Conservation (phyloP, 2,888 invertebrate genomes). For the Drosophila melanosoma region DNA sequence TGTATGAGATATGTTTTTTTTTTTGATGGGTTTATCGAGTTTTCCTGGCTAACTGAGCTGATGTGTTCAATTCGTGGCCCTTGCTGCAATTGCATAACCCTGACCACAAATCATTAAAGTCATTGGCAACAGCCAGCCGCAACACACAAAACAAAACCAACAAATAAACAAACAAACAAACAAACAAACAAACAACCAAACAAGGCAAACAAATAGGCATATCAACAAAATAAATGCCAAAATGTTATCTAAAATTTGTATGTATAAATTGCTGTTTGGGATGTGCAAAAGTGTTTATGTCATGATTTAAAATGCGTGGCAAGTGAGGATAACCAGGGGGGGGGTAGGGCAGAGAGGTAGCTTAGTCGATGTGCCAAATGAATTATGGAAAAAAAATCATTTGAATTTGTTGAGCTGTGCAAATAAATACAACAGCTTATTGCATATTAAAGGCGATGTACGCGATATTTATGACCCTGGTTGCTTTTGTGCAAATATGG, state of each 20-base stretch:
- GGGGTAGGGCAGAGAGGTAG: neutral
- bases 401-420: conserved; percentile 55
- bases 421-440: conserved; percentile 53
- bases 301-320: conserved; percentile 59
- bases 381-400: conserved; percentile 55
- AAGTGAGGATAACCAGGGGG: conserved; percentile 13
- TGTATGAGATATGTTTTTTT: neutral
- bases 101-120: conserved; percentile 47
- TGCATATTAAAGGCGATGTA: conserved; percentile 54
- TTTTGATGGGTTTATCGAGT: neutral
- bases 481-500: conserved; percentile 40
- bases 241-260: conserved; percentile 10
- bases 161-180: conserved; percentile 9
- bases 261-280: conserved; percentile 16
- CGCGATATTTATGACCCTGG: conserved; percentile 48
- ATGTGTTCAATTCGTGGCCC: conserved; percentile 23
- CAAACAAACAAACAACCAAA: conserved; percentile 12
- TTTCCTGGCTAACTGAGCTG: neutral
- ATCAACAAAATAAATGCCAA: conserved; percentile 22
- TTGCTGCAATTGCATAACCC: conserved; percentile 40
- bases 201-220: conserved; percentile 12
- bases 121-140: conserved; percentile 33
- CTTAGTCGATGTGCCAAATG: conserved; percentile 41
- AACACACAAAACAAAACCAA: neutral
- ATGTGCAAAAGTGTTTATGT: conserved; percentile 65